phyloP scores from a whole-genome alignment of 2,888 invertebrate genomes.

The Matsumyia berberina region DNA sequence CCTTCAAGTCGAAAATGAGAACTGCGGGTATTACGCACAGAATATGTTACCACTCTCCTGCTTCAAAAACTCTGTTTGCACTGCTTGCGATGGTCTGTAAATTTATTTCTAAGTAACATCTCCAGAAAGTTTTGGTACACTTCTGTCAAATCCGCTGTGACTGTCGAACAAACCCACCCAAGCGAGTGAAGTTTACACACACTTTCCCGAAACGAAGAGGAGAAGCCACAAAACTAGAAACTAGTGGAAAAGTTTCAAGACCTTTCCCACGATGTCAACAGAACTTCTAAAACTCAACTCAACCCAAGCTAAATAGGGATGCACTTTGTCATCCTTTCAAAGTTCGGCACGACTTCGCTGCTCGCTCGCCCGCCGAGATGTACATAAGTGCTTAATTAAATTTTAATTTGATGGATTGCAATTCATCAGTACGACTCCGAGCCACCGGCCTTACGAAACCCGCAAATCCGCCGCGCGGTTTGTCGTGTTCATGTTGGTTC shows the following conservation, averaged over 20 bases:
- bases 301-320: not conserved
- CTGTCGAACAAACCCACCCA: too few relatives aligned
- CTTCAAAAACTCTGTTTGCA: too few relatives aligned
- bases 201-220: too few relatives aligned
- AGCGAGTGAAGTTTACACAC: too few relatives aligned
- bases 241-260: not conserved
- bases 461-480: constrained; percentile 58
- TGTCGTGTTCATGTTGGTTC: constrained; percentile 21
- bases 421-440: constrained; percentile 56
- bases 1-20: too few relatives aligned
- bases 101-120: too few relatives aligned
- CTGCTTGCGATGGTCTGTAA: too few relatives aligned
- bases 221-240: too few relatives aligned
- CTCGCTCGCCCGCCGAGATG: not conserved
- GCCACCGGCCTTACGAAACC: constrained; percentile 36
- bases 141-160: too few relatives aligned
- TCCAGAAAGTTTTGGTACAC: too few relatives aligned
- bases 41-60: too few relatives aligned
- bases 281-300: not conserved
- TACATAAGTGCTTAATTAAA: constrained; percentile 63
- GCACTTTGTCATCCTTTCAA: constrained; percentile 3
- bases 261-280: constrained; percentile 5
- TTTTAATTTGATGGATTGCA: constrained; percentile 70
- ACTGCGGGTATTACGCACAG: too few relatives aligned
- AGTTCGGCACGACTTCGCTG: constrained; percentile 4